Conservation (phyloP, 1,140 invertebrate species). For the Drosophila insularis region DNA sequence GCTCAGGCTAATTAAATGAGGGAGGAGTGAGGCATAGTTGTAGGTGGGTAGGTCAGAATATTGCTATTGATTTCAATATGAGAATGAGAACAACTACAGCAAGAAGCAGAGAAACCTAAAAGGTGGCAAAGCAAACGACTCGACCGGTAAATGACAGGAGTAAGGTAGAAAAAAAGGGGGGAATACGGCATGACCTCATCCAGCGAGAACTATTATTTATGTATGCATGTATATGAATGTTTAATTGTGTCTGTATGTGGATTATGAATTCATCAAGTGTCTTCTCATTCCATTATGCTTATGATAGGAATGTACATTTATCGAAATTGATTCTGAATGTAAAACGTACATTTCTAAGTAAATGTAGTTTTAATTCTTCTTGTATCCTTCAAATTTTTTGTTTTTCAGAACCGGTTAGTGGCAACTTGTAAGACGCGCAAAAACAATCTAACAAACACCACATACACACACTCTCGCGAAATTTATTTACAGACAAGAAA, state of each 20-base stretch:
- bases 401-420: slow-evolving; percentile 30
- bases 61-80: slow-evolving; percentile 18
- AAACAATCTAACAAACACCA: background rate
- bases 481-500: too few relatives aligned
- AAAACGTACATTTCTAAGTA: background rate
- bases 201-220: slow-evolving; percentile 6
- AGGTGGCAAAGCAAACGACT: slow-evolving; percentile 39
- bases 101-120: slow-evolving; percentile 16
- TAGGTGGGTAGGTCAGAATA: slow-evolving; percentile 1
- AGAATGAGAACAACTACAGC: background rate
- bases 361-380: background rate
- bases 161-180: background rate
- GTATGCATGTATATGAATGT: background rate
- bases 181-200: background rate
- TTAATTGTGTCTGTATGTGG: slow-evolving; percentile 11
- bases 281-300: slow-evolving; percentile 10
- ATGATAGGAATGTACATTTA: background rate
- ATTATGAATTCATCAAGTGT: slow-evolving; percentile 49
- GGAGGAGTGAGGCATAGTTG: background rate
- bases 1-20: slow-evolving; percentile 28
- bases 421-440: background rate
- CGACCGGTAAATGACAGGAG: slow-evolving; percentile 35
- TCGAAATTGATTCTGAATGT: background rate
- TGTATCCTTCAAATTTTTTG: background rate
- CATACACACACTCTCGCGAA: too few relatives aligned